Base-by-base conservation (phyloP, 2,113 vertebrate genomes). In the Cervus canadensis region DNA sequence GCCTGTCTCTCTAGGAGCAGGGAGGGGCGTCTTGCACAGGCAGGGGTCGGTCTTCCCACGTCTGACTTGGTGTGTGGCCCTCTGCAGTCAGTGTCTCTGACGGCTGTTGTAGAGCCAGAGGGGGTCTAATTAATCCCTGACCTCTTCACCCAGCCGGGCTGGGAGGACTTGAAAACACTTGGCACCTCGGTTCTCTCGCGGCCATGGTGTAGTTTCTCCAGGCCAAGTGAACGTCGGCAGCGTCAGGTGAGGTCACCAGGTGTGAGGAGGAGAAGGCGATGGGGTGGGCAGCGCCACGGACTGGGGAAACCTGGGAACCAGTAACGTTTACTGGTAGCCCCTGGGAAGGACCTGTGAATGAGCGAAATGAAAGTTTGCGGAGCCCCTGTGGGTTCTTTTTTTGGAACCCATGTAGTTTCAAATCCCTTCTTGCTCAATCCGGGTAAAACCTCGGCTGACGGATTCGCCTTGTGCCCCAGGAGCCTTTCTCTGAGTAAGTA, bases 371-470 rank as follows among this genome's bases (percentile, higher is more conserved):
- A 60, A 54, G 62, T 89, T 64, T 54, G 25, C 54, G 78, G 59
- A 60, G 36, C 59, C 36, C 52, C 3, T 10, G 48, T 57, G 82
- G 59, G 33, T 54, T 54, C 11, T 52, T 33, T 23, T 91, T 90
- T 88, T 48, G 78, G 36, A 67, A 45, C 33, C 33, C 52, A 11
- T 3, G 21, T 59, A 78, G 59, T 90, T 96, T 93, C 26, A 43
- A 2, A 48, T 96, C 0, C 1, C 56, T 45, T 93, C 74, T 88
- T 96, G 87, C 83, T 93, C 86, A 89, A 62, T 94, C 33, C 33
- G 48, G 52, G 74, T 87, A 81, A 95, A 81, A 89, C 87, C 33
- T 15, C 11, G 45, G 43, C 93, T 62, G 33, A 30, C 1, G 2
- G 92, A 79, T 59, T 56, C 56, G 21, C n/a, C 60, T 30, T 1